phyloP scores from a whole-genome alignment of 1,140 invertebrate genomes.

The Drosophila navojoa region DNA sequence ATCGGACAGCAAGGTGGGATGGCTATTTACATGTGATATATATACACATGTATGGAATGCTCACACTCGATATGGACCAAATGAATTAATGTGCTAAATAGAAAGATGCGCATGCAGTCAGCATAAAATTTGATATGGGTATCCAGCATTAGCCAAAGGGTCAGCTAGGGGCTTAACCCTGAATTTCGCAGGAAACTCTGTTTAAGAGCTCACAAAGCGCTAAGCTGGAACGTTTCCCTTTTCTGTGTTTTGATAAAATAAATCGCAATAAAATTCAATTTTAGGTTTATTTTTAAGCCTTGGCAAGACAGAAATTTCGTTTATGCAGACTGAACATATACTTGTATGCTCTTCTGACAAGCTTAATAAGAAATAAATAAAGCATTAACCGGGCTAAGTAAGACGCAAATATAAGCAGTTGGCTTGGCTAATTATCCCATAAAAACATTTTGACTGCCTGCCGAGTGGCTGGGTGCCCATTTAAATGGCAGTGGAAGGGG shows the following conservation, averaged over 20 bases:
- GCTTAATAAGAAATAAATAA: neutral
- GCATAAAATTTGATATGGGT: slow-evolving; percentile 26
- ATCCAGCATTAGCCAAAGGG: neutral
- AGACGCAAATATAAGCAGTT: neutral
- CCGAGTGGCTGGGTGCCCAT: slow-evolving; percentile 15
- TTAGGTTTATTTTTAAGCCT: slow-evolving; percentile 21
- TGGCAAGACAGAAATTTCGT: slow-evolving; percentile 11
- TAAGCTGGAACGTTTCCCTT: slow-evolving; percentile 14
- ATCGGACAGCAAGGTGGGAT: slow-evolving; percentile 24
- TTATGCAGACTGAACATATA: too few relatives aligned
- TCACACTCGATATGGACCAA: slow-evolving; percentile 20
- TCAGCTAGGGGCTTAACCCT: neutral
- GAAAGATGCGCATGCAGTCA: slow-evolving; percentile 44
- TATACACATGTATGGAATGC: neutral
- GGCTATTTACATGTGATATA: slow-evolving; percentile 30
- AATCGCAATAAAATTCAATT: slow-evolving; percentile 63
- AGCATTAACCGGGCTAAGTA: neutral
- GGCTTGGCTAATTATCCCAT: slow-evolving; percentile 57
- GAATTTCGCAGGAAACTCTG: neutral
- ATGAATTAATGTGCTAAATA: slow-evolving; percentile 18
- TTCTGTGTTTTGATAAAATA: neutral
- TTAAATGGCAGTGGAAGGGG: slow-evolving; percentile 34
- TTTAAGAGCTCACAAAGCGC: slow-evolving; percentile 13
- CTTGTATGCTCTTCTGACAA: neutral
- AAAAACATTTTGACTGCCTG: slow-evolving; percentile 40